Evolutionary conservation across 2,797 vertebrate species (phyloP).

Genomic region (Poecile montanus): DNA sequence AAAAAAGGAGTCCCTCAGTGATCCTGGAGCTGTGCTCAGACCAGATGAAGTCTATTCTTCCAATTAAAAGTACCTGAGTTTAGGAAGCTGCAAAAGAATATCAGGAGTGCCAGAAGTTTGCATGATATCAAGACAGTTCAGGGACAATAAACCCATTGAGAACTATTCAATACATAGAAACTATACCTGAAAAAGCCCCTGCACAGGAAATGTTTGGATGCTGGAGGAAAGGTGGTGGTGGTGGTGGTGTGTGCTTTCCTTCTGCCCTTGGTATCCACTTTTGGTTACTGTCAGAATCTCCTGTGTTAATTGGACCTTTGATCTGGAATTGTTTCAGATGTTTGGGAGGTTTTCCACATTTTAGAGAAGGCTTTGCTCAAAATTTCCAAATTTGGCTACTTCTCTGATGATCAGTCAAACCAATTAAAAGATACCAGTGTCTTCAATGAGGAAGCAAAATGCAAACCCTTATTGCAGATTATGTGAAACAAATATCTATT

Average conservation of each 20-base stretch:
- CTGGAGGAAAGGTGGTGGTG: neutral
- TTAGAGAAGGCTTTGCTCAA: neutral
- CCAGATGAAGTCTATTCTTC: neutral
- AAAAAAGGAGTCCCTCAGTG: neutral
- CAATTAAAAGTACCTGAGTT: neutral
- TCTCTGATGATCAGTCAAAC: neutral
- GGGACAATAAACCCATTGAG: neutral
- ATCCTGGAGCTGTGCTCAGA: neutral
- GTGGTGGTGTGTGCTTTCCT: neutral
- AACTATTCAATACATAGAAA: neutral
- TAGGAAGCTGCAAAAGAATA: neutral
- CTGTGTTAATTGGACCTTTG: neutral
- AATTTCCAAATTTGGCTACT: neutral
- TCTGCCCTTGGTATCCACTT: neutral
- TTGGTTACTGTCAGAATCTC: neutral
- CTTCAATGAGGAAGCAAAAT: neutral
- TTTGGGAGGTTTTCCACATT: neutral
- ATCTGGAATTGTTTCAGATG: neutral
- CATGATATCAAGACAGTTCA: neutral
- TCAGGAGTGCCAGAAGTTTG: neutral
- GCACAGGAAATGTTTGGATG: neutral
- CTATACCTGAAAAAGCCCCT: fast-evolving
- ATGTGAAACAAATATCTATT: neutral
- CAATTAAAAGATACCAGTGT: neutral
- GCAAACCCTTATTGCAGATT: neutral